These are phyloP conservation scores for Chaenocephalus aceratus DNA, from an alignment of 2,113 vertebrate species.

Conservation along the genomic window DNA sequence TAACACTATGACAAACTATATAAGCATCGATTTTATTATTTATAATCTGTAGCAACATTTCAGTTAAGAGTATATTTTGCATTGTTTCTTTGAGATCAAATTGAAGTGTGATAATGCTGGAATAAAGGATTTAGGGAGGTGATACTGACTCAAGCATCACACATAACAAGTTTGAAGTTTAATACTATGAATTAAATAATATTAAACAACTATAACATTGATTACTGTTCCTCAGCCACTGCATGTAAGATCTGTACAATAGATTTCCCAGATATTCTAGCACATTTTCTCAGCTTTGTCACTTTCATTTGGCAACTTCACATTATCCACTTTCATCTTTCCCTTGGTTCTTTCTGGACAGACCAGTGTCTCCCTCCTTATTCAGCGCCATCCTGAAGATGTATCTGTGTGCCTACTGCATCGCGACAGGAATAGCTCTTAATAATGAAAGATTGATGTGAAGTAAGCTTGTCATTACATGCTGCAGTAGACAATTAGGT, in stretches of 20 bases:
- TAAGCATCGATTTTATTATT: not conserved
- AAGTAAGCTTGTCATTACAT: constrained; percentile 86
- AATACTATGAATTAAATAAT: too few relatives aligned
- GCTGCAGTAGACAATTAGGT: constrained; percentile 86
- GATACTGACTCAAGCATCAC: not conserved
- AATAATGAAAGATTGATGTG: constrained; percentile 87
- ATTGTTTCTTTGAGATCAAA: not conserved
- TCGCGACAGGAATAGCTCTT: constrained; percentile 81
- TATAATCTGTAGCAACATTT: not conserved
- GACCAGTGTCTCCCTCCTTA: constrained; percentile 49
- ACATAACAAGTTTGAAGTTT: not conserved
- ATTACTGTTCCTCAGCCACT: too few relatives aligned
- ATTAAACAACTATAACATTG: too few relatives aligned
- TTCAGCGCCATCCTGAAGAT: constrained; percentile 45
- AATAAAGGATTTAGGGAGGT: not conserved
- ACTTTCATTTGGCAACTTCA: not conserved
- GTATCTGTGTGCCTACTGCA: constrained; percentile 61
- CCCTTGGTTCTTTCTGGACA: constrained; percentile 24
- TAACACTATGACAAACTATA: not conserved
- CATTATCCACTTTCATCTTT: constrained; percentile 10
- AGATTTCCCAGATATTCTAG: too few relatives aligned
- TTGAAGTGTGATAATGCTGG: not conserved
- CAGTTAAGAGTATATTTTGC: not conserved
- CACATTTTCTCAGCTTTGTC: not conserved
- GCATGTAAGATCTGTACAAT: too few relatives aligned